Percentiles rank a stretch among this genome's conserved stretches.
Evolutionary conservation across 2,797 vertebrate species (phyloP).

Genomic region (Sebastes aleutianus): DNA sequence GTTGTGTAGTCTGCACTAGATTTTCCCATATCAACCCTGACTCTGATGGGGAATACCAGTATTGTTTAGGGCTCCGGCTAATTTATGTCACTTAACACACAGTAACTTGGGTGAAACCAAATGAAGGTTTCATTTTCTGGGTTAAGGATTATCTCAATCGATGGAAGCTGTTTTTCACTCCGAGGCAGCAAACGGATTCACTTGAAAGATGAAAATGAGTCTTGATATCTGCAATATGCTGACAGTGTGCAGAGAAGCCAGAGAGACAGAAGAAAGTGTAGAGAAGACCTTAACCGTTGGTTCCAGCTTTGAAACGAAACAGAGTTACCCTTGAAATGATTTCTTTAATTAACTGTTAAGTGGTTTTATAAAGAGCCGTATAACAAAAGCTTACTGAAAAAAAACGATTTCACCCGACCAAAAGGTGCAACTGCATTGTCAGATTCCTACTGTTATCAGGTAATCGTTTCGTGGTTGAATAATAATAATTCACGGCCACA

Average conservation of each 20-base stretch:
- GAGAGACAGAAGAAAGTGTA: background rate
- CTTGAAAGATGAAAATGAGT: background rate
- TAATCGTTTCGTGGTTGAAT: background rate
- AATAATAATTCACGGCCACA: background rate
- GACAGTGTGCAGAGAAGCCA: background rate
- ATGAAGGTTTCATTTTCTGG: constrained; percentile 12
- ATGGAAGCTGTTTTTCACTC: background rate
- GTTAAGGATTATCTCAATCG: constrained; percentile 9
- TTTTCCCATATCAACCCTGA: background rate
- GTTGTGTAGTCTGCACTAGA: background rate
- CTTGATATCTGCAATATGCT: background rate
- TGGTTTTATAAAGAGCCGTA: background rate
- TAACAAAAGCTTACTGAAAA: background rate
- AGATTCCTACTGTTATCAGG: background rate
- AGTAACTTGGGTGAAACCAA: background rate
- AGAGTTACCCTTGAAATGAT: background rate
- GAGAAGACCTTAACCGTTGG: background rate
- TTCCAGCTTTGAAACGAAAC: background rate
- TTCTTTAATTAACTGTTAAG: background rate
- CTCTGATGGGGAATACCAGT: background rate
- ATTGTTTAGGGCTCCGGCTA: background rate
- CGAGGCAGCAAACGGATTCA: background rate
- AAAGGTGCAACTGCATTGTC: background rate
- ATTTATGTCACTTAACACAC: background rate
- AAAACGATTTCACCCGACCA: background rate